Conservation (phyloP, 2,113 vertebrate species). For the Salminus brasiliensis region DNA sequence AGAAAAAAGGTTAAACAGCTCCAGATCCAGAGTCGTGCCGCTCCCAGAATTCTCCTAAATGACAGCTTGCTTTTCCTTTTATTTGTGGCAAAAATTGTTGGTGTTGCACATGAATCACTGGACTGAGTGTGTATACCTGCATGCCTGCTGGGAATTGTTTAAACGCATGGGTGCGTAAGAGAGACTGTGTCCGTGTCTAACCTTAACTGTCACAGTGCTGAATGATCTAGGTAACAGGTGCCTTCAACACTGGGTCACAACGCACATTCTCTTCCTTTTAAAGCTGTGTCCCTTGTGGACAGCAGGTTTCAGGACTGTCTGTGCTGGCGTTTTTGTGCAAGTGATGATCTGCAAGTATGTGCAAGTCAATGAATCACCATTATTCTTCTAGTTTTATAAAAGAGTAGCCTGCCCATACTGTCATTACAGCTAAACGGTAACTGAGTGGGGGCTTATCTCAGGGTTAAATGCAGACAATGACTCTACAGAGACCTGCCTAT, state of each 20-base stretch:
- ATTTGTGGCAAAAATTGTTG: neutral
- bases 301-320: neutral
- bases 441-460: neutral
- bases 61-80: neutral
- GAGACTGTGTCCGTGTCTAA: slow-evolving; percentile 1
- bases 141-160: neutral
- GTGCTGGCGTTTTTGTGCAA: neutral
- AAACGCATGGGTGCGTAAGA: neutral
- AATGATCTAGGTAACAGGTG: slow-evolving; percentile 5
- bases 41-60: neutral
- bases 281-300: neutral
- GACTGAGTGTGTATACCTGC: neutral
- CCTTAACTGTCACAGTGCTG: slow-evolving; percentile 18
- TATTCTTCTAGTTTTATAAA: neutral
- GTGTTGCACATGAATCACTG: neutral
- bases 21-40: neutral
- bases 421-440: neutral
- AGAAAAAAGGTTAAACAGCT: neutral
- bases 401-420: neutral
- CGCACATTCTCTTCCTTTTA: neutral
- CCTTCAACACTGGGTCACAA: neutral
- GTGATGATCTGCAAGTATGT: neutral
- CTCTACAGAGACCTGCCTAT: neutral
- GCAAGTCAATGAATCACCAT: neutral
- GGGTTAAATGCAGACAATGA: neutral